Evolutionary conservation across 2,797 vertebrate species (phyloP).

Genomic region (Phalanger gymnotis): DNA sequence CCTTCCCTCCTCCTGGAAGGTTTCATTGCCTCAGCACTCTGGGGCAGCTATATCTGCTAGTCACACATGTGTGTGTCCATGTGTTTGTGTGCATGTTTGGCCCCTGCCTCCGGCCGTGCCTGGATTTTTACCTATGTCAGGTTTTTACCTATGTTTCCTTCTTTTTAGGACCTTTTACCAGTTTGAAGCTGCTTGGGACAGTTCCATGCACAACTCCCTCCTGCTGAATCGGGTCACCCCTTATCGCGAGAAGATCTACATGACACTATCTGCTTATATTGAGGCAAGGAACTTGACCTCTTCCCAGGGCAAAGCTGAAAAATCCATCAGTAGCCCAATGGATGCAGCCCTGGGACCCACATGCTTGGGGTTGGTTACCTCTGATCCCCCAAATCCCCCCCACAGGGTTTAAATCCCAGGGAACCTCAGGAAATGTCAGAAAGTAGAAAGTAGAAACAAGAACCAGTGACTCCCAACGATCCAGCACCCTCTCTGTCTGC

Average conservation of each 20-base stretch:
- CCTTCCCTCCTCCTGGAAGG: not conserved
- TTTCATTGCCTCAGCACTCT: not conserved
- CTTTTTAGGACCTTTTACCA: constrained; percentile 94
- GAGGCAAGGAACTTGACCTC: constrained; percentile 87
- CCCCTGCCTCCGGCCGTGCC: not conserved
- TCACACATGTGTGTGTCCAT: constrained; percentile 43
- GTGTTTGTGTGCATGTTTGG: constrained; percentile 70
- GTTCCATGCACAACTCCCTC: constrained; percentile 98
- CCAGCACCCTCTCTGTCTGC: not conserved
- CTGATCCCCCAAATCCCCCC: too few species aligned
- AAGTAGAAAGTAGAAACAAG: not conserved
- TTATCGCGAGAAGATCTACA: constrained; percentile 97
- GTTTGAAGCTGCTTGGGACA: constrained; percentile 97
- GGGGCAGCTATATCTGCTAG: constrained; percentile 73
- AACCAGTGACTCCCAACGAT: not conserved
- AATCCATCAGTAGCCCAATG: too few species aligned
- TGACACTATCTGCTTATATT: constrained; percentile 97
- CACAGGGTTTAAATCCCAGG: not conserved
- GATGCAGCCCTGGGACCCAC: not conserved
- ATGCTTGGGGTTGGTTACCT: fast-evolving
- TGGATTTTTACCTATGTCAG: not conserved
- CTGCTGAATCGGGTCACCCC: constrained; percentile 97
- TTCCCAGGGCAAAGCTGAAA: not conserved
- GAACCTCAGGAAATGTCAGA: not conserved
- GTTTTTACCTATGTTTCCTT: constrained; percentile 48